phyloP scores from a whole-genome alignment of 2,113 vertebrate species.

The Picathartes gymnocephalus region DNA sequence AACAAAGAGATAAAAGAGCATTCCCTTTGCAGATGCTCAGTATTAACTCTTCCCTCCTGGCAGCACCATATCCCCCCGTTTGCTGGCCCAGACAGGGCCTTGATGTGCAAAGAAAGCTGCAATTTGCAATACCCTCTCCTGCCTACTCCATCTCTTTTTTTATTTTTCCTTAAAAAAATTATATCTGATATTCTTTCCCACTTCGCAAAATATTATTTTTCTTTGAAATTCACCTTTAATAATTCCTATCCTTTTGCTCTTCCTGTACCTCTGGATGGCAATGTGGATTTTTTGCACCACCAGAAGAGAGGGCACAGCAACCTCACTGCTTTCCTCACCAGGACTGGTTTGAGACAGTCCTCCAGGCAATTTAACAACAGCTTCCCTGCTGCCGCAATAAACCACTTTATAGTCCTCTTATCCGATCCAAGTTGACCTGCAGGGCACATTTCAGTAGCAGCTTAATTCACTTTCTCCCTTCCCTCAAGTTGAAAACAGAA shows the following conservation, averaged over 20 bases:
- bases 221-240: neutral
- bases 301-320: neutral
- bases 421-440: neutral
- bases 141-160: neutral
- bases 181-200: neutral
- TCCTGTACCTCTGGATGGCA: neutral
- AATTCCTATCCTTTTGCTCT: neutral
- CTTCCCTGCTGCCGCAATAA: neutral
- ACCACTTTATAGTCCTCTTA: neutral
- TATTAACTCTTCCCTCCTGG: neutral
- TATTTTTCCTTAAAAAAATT: neutral
- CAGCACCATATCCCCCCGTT: neutral
- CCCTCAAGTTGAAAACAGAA: neutral
- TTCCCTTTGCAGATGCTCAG: neutral
- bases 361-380: neutral
- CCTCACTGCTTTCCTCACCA: neutral
- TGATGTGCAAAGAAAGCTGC: neutral
- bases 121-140: neutral
- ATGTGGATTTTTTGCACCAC: neutral
- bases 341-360: neutral
- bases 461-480: constrained; percentile 13
- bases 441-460: constrained; percentile 6
- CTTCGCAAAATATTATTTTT: neutral
- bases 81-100: neutral
- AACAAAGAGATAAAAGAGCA: neutral